Evolutionary conservation across 1,140 invertebrate species (phyloP), one percentile per base, ranked within the genome.

Genomic region (Tetragnatha versicolor): DNA sequence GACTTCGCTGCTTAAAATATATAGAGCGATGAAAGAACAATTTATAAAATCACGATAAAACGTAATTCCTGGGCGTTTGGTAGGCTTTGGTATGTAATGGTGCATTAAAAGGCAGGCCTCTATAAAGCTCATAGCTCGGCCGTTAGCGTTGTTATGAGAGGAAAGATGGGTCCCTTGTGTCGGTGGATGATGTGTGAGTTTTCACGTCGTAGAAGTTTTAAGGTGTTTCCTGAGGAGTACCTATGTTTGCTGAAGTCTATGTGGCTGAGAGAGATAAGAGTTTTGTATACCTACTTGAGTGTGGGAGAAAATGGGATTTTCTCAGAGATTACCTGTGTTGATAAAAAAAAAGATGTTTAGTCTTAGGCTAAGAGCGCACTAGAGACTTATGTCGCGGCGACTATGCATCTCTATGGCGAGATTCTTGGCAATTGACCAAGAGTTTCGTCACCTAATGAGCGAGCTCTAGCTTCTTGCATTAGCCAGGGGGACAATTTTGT

Each of bases 11-110:
- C 47, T 70, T 25, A 17, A 20, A 37, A 20, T 37, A 5, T 20
- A 31, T 22, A 42, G 37, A 60, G 29, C 6, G 37, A 73, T 60
- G 69, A 60, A 72, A 72, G 31, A 45, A 25, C 69, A 73, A 73
- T 73, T 73, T 73, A 73, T 73, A 60, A 73, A 73, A 73, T 73
- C 53, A 73, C 53, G 58, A 73, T 73, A 73, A 73, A 60, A 45
- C 22, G 20, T 70, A 55, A 58, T 60, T 14, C 29, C 5, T 10
- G 9, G 14, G 53, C 33, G 14, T 27, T 60, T 60, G 60, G 69
- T 22, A 73, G 53, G 53, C 53, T 61, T 73, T 29, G 9, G n/a
- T n/a, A 20, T 6, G 69, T 73, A 73, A 73, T 73, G 69, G 69
- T 33, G 25, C 53, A 60, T 73, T 73, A 73, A 73, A 73, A 73